These are phyloP conservation scores for Apostichopus parvimensis DNA, from an alignment of 35 echinoderm and acorn worm genomes.

Conservation along the genomic window DNA sequence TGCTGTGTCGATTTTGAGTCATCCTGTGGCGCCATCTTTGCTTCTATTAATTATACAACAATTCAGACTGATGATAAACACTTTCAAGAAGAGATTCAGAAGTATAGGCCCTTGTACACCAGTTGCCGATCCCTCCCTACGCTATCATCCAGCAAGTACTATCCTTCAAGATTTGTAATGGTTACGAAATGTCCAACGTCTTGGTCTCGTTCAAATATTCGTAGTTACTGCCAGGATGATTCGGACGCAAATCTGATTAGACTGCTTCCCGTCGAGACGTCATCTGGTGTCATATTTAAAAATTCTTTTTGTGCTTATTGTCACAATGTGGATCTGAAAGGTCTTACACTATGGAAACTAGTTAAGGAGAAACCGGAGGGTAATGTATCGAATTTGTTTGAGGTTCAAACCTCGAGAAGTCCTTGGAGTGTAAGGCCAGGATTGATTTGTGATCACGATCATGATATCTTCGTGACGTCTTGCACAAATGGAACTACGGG, in stretches of 20 bases:
- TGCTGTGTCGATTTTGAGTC: conserved; percentile 9
- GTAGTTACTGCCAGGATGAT: not conserved
- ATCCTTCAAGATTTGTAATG: conserved; percentile 17
- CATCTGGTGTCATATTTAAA: conserved; percentile 10
- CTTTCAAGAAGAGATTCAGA: not conserved
- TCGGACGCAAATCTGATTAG: not conserved
- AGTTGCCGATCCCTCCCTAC: not conserved
- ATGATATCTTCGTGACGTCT: not conserved
- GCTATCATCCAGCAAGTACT: not conserved
- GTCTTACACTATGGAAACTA: conserved; percentile 5
- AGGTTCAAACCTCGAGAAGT: not conserved
- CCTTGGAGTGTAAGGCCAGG: conserved; percentile 11
- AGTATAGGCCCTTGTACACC: not conserved
- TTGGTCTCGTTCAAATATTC: not conserved
- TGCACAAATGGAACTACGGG: not conserved
- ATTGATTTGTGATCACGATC: not conserved
- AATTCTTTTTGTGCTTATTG: conserved; percentile 31
- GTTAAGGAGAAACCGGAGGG: not conserved
- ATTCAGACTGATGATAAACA: not conserved
- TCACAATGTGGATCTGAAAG: not conserved
- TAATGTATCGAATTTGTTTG: not conserved
- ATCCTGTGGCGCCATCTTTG: not conserved
- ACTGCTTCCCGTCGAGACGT: conserved; percentile 4
- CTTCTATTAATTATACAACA: not conserved
- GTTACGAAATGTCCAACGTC: conserved; percentile 19